These are phyloP conservation scores for Channa argus DNA, from an alignment of 2,113 vertebrate species.

Conservation along the genomic window DNA sequence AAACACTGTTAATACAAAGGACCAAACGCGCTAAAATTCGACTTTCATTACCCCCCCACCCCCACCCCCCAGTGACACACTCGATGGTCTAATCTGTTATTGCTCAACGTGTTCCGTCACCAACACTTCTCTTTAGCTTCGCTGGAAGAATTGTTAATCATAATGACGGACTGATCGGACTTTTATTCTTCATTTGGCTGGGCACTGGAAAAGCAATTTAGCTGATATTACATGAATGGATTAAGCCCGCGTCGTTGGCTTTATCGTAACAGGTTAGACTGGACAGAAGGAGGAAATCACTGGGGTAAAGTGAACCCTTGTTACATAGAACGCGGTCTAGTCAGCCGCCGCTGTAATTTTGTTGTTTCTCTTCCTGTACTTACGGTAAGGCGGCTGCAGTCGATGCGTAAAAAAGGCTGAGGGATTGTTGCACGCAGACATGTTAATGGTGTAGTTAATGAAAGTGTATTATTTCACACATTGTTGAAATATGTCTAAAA, in stretches of 20 bases:
- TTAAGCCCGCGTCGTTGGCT: conserved; percentile 38
- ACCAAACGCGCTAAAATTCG: neutral
- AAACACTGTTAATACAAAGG: accelerated
- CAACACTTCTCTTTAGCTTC: neutral
- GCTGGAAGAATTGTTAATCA: neutral
- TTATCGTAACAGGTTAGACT: conserved; percentile 64
- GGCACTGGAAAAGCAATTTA: conserved; percentile 37
- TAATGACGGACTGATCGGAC: conserved; percentile 47
- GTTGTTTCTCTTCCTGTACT: too few relatives aligned
- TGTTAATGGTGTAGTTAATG: too few relatives aligned
- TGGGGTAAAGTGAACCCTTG: too few relatives aligned
- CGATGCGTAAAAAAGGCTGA: too few relatives aligned
- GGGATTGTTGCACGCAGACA: too few relatives aligned
- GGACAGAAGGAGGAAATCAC: neutral
- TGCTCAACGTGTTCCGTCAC: conserved; percentile 41
- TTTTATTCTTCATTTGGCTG: conserved; percentile 69
- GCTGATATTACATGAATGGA: conserved; percentile 54
- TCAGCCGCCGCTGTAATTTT: too few relatives aligned
- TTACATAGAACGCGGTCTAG: too few relatives aligned
- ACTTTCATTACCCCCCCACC: accelerated
- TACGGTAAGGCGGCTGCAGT: too few relatives aligned
- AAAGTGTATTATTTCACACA: too few relatives aligned
- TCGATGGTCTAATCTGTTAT: conserved; percentile 25
- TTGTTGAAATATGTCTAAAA: too few relatives aligned
- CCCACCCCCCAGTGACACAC: neutral